Conservation (phyloP, 1,140 invertebrate genomes). For the Drosophila ironensis region DNA sequence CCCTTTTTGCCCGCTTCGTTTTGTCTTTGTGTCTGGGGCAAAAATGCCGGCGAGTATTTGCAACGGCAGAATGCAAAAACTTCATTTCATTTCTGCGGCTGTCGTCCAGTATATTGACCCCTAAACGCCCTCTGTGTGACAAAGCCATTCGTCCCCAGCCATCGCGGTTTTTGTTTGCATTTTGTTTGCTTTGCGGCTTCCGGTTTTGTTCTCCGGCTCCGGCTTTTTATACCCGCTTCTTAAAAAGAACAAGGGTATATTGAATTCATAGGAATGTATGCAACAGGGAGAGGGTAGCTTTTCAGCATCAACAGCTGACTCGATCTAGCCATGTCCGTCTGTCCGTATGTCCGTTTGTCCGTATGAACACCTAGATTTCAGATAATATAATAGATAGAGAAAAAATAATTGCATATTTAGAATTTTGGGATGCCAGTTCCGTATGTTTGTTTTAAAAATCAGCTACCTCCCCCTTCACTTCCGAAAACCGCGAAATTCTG, state of each 20-base stretch:
- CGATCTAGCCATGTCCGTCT: no score
- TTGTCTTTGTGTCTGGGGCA: conserved; percentile 45
- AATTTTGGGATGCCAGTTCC: no score
- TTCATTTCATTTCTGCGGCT: conserved; percentile 65
- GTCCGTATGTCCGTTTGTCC: no score
- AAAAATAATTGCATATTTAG: no score
- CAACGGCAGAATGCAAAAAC: conserved; percentile 66
- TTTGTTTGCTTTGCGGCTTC: conserved; percentile 77
- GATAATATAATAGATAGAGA: no score
- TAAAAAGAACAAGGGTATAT: no score
- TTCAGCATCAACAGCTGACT: no score
- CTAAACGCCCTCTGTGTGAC: conserved; percentile 33
- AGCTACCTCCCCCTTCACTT: neutral
- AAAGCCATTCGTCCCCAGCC: conserved; percentile 23
- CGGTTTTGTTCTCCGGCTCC: conserved; percentile 48
- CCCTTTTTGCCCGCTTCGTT: conserved; percentile 34
- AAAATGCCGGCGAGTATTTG: conserved; percentile 73
- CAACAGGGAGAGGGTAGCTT: no score
- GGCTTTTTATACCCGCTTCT: no score
- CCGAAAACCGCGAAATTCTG: no score
- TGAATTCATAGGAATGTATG: no score
- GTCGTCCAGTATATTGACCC: conserved; percentile 74
- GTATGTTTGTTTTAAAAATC: neutral
- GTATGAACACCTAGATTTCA: no score
- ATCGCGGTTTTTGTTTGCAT: conserved; percentile 69